A percentile compares a stretch with the other conserved stretches of the same genome.
These are phyloP conservation scores for Aethes cnicana DNA, from an alignment of 2,888 invertebrate species.

Conservation along the genomic window DNA sequence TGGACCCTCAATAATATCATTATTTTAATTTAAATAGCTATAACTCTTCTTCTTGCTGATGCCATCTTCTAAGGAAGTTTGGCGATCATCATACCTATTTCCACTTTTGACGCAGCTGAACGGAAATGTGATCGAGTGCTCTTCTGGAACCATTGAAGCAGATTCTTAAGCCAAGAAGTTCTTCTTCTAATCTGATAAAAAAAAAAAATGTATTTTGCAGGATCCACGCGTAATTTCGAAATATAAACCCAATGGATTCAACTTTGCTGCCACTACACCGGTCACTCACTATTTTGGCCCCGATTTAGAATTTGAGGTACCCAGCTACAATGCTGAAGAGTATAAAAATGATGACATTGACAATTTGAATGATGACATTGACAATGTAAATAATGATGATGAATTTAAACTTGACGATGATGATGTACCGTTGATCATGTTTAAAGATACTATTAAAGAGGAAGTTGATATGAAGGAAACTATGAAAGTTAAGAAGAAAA, in stretches of 20 bases:
- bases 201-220: background rate
- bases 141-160: no score
- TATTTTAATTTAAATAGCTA: no score
- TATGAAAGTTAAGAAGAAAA: constrained; percentile 38
- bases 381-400: constrained; percentile 16
- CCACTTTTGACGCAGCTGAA: no score
- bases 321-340: background rate
- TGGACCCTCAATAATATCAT: no score
- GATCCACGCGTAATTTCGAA: background rate
- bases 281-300: background rate
- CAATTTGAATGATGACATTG: background rate
- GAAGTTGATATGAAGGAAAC: no score
- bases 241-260: background rate
- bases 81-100: no score
- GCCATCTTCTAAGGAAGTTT: no score
- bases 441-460: constrained; percentile 32
- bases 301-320: background rate
- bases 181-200: background rate
- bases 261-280: background rate
- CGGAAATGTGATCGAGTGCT: no score
- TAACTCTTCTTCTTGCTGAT: no score
- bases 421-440: constrained; percentile 39
- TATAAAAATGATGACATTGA: background rate
- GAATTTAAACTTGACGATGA: constrained; percentile 31
- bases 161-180: no score